A percentile compares a stretch with the other conserved stretches of the same genome.
phyloP scores from a whole-genome alignment of 2,797 vertebrate genomes.

The Triplophysa bombifrons region DNA sequence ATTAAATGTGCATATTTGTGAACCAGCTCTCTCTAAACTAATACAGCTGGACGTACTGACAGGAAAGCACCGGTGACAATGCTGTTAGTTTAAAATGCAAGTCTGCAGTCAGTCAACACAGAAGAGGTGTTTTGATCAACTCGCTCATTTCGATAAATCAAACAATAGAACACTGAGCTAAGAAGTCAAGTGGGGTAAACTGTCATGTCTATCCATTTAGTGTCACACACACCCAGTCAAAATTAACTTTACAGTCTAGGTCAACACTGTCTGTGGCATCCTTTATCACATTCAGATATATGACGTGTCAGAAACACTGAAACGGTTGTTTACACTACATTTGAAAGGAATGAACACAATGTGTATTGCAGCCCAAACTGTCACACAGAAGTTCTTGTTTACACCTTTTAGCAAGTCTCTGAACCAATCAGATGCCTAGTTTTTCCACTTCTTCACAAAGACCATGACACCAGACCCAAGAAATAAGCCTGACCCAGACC shows the following conservation, averaged over 20 bases:
- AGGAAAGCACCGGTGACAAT: neutral
- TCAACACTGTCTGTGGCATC: neutral
- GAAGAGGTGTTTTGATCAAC: neutral
- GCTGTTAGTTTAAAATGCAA: neutral
- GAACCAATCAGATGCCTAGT: neutral
- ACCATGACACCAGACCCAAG: neutral
- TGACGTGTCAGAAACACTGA: neutral
- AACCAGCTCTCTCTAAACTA: neutral
- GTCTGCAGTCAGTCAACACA: neutral
- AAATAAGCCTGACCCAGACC: neutral
- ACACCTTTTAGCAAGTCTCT: neutral
- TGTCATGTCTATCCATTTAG: neutral
- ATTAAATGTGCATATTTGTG: constrained; percentile 7
- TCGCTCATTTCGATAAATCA: neutral
- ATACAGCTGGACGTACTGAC: neutral
- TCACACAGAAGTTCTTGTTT: constrained; percentile 23
- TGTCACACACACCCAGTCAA: neutral
- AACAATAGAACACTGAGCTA: neutral
- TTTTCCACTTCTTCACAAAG: neutral
- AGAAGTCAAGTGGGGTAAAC: neutral
- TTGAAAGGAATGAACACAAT: constrained; percentile 20
- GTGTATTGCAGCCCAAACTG: constrained; percentile 23
- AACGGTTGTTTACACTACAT: constrained; percentile 14
- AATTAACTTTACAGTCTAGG: neutral
- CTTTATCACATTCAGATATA: constrained; percentile 20